Percentiles rank a stretch among this genome's conserved stretches.
Evolutionary conservation across 2,888 invertebrate genomes (phyloP).

Genomic region (Acleris holmiana): DNA sequence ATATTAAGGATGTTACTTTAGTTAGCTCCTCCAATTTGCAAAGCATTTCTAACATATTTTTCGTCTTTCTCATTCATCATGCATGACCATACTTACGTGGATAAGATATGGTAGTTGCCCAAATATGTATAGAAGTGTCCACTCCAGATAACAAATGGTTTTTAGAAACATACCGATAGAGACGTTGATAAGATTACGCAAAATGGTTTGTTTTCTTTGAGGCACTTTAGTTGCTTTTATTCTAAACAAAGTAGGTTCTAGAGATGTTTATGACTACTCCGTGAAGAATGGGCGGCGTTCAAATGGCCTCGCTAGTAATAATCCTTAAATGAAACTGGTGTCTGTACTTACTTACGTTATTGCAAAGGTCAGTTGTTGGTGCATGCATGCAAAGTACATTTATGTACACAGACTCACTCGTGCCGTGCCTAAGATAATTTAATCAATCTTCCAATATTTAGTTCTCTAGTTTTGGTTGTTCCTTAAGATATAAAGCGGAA

Average conservation of each 20-base stretch:
- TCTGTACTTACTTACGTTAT: neutral
- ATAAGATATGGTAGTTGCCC: conserved; percentile 25
- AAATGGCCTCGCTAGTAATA: neutral
- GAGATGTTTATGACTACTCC: conserved; percentile 8
- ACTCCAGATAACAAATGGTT: conserved; percentile 36
- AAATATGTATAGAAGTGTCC: conserved; percentile 38
- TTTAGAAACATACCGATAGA: conserved; percentile 24
- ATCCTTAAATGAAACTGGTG: neutral
- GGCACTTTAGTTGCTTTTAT: conserved; percentile 13
- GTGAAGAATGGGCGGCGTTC: neutral
- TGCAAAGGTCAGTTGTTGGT: conserved; percentile 3
- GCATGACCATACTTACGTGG: neutral
- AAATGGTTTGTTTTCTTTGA: conserved; percentile 24
- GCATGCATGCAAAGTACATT: neutral
- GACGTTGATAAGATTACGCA: conserved; percentile 30
- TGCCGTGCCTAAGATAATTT: too few relatives aligned
- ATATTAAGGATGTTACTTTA: too few relatives aligned
- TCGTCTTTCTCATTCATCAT: conserved; percentile 13
- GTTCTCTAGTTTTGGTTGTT: too few relatives aligned
- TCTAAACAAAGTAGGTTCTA: conserved; percentile 3
- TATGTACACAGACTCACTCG: neutral
- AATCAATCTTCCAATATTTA: too few relatives aligned
- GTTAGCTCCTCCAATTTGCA: too few relatives aligned
- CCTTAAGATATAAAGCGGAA: too few relatives aligned
- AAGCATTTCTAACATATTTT: too few relatives aligned